These are phyloP conservation scores for Stercorarius parasiticus DNA, from an alignment of 2,113 vertebrate species.

Conservation along the genomic window DNA sequence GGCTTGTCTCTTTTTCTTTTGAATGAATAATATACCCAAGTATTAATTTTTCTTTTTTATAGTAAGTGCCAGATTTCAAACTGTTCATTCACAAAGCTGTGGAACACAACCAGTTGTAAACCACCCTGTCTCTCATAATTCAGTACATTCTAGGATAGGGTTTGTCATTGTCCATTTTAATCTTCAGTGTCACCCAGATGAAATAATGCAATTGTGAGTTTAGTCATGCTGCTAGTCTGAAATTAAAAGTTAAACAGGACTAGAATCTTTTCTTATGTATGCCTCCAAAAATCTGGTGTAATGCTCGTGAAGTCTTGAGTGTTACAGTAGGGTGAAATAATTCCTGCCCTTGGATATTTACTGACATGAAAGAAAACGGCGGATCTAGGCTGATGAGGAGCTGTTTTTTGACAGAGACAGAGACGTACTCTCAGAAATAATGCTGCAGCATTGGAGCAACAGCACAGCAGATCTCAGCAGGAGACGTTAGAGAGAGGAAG, in stretches of 20 bases:
- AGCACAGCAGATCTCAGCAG: neutral
- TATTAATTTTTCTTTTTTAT: slow-evolving; percentile 16
- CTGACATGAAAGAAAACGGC: neutral
- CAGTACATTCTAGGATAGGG: neutral
- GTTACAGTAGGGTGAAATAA: neutral
- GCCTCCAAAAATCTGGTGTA: neutral
- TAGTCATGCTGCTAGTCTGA: neutral
- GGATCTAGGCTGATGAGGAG: neutral
- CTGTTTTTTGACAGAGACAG: neutral
- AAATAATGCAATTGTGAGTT: neutral
- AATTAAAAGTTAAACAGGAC: neutral
- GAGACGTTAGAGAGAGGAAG: neutral
- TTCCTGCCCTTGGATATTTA: neutral
- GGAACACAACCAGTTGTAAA: neutral
- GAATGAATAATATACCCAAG: neutral
- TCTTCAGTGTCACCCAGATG: neutral
- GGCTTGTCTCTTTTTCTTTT: slow-evolving; percentile 13
- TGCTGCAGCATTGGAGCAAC: neutral
- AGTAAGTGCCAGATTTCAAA: neutral
- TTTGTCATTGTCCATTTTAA: neutral
- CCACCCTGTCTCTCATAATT: neutral
- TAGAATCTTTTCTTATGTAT: neutral
- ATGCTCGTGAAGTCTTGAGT: neutral
- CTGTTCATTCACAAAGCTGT: neutral
- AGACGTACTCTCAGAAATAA: neutral